Percentiles rank a stretch among this genome's conserved stretches.
Evolutionary conservation across 1,140 invertebrate genomes (phyloP).

Genomic region (Sycophila sp.): DNA sequence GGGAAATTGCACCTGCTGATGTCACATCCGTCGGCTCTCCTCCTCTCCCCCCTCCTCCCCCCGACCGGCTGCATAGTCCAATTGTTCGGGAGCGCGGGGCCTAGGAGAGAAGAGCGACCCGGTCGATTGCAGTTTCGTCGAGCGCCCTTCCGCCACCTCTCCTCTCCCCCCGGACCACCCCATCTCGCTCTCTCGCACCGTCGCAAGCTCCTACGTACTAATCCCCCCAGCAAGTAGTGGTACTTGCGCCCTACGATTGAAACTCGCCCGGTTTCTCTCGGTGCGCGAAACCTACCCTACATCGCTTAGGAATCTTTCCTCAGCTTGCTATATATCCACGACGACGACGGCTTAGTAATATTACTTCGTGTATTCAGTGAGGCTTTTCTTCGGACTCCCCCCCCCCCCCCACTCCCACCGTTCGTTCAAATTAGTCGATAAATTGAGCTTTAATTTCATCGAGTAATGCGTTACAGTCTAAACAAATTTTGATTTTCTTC

Average conservation of each 20-base stretch:
- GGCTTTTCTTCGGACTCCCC: too few relatives aligned
- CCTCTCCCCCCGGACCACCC: background rate
- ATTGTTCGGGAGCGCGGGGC: constrained; percentile 9
- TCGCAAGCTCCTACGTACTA: constrained; percentile 1
- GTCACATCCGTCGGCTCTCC: constrained; percentile 59
- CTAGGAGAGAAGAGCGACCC: constrained; percentile 19
- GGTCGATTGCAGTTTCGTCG: constrained; percentile 37
- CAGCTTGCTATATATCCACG: too few relatives aligned
- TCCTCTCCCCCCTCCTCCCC: background rate
- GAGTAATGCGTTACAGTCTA: too few relatives aligned
- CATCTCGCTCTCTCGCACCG: background rate
- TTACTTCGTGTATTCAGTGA: too few relatives aligned
- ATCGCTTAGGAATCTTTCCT: constrained; percentile 24
- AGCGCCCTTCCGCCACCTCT: background rate
- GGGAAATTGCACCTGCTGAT: constrained; percentile 63
- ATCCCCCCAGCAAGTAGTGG: too few relatives aligned
- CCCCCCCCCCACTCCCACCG: too few relatives aligned
- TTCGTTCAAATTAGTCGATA: too few relatives aligned
- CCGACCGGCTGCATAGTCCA: constrained; percentile 3
- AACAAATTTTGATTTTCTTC: too few relatives aligned
- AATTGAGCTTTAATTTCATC: too few relatives aligned
- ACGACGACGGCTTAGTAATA: constrained; percentile 4
- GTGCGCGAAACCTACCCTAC: constrained; percentile 10
- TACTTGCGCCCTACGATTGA: constrained; percentile 19
- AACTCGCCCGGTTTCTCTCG: constrained; percentile 28